Percentiles rank a stretch among this genome's conserved stretches.
These are phyloP conservation scores for Vicugna pacos DNA, from an alignment of 2,113 vertebrate genomes.

Conservation along the genomic window DNA sequence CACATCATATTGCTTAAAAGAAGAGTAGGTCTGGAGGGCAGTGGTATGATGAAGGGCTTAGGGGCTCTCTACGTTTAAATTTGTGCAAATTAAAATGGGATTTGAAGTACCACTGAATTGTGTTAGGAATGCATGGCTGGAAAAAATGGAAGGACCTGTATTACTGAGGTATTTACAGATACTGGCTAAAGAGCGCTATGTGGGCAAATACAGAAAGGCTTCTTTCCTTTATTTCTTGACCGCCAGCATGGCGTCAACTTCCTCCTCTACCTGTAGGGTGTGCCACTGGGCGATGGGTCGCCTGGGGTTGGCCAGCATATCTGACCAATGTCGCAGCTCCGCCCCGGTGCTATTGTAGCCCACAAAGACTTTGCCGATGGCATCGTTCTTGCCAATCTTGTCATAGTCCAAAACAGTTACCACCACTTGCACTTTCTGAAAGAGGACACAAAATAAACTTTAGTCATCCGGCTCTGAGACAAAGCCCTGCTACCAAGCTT, in stretches of 20 bases:
- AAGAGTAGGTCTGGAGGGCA: conserved; percentile 93
- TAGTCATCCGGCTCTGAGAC: background rate
- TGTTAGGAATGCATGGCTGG: conserved; percentile 89
- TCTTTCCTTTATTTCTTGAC: conserved; percentile 95
- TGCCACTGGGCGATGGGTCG: conserved; percentile 99
- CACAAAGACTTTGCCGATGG: conserved; percentile 99
- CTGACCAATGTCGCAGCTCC: conserved; percentile 99
- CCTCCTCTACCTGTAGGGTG: conserved; percentile 96
- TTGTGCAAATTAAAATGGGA: conserved; percentile 90
- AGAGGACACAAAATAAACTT: conserved; percentile 68
- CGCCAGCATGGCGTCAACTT: conserved; percentile 97
- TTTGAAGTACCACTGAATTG: conserved; percentile 88
- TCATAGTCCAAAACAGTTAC: conserved; percentile 99
- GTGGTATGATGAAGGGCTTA: conserved; percentile 85
- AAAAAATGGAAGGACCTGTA: conserved; percentile 94
- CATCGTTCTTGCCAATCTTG: conserved; percentile 99
- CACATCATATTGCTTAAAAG: conserved; percentile 99
- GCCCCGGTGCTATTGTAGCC: conserved; percentile 98
- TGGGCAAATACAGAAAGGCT: conserved; percentile 94
- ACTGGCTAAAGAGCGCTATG: conserved; percentile 98
- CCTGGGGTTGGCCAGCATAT: conserved; percentile 99
- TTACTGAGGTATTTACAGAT: conserved; percentile 99
- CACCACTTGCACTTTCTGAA: conserved; percentile 99
- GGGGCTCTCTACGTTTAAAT: conserved; percentile 89
- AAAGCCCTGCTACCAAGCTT: background rate